These are phyloP conservation scores for Carposina sasakii DNA, from an alignment of 1,140 invertebrate species.

Conservation along the genomic window DNA sequence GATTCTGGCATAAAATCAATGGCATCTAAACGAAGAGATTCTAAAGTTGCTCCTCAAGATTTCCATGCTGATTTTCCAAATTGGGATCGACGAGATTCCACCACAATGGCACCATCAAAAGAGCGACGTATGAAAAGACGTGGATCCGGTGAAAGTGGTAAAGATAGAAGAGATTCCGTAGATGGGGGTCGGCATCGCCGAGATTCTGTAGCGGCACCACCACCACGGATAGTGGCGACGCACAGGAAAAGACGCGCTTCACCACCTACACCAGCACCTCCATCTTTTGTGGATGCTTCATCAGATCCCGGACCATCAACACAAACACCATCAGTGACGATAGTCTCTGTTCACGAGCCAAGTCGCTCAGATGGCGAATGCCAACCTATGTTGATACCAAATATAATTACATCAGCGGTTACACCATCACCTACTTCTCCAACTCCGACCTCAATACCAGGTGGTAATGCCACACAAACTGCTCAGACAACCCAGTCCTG, in stretches of 20 bases:
- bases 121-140: slow-evolving; percentile 69
- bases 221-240: slow-evolving; percentile 74
- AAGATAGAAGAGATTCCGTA: slow-evolving; percentile 60
- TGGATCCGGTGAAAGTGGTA: slow-evolving; percentile 68
- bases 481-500: slow-evolving; percentile 60
- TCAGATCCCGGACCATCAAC: slow-evolving; percentile 77
- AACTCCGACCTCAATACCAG: slow-evolving; percentile 51
- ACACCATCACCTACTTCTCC: slow-evolving; percentile 86
- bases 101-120: slow-evolving; percentile 56
- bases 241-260: slow-evolving; percentile 79
- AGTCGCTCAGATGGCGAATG: slow-evolving; percentile 73
- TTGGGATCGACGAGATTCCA: slow-evolving; percentile 78
- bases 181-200: slow-evolving; percentile 70
- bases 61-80: slow-evolving; percentile 81
- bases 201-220: slow-evolving; percentile 76
- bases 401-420: slow-evolving; percentile 85
- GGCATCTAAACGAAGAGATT: slow-evolving; percentile 80
- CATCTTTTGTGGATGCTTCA: slow-evolving; percentile 84
- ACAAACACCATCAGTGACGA: slow-evolving; percentile 66
- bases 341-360: slow-evolving; percentile 61
- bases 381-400: slow-evolving; percentile 81
- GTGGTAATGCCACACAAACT: slow-evolving; percentile 39
- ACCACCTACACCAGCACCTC: slow-evolving; percentile 74
- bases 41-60: slow-evolving; percentile 77
- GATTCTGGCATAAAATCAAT: slow-evolving; percentile 87